Evolutionary conservation across 2,888 invertebrate genomes (phyloP).

Genomic region (Coremacera marginata): DNA sequence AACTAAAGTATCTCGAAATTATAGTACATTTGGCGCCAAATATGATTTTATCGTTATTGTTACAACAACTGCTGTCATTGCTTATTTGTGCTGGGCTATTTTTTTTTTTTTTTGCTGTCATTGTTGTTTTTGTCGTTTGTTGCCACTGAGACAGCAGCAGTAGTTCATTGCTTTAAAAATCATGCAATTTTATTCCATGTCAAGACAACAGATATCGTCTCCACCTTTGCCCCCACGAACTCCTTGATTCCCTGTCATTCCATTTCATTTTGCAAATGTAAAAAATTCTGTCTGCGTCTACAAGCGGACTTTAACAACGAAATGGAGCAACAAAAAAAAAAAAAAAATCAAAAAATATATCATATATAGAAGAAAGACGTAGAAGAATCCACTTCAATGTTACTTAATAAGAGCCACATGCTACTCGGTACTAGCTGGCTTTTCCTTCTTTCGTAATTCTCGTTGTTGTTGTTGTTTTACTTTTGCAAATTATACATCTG

Average conservation of each 20-base stretch:
- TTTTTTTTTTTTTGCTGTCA: neutral
- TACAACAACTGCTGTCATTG: conserved; percentile 14
- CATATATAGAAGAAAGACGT: neutral
- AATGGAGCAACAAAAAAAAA: neutral
- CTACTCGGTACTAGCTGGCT: neutral
- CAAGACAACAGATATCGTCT: neutral
- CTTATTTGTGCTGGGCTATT: neutral
- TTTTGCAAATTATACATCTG: conserved; percentile 37
- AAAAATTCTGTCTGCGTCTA: conserved; percentile 47
- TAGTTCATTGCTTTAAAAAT: conserved; percentile 21
- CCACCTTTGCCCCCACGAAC: neutral
- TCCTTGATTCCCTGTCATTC: conserved; percentile 50
- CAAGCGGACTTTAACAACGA: conserved; percentile 21
- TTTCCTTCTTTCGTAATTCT: neutral
- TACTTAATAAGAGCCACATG: conserved; percentile 51
- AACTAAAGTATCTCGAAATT: conserved; percentile 14
- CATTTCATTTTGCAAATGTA: conserved; percentile 64
- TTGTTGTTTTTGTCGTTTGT: neutral
- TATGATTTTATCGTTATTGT: conserved; percentile 60
- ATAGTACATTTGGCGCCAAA: conserved; percentile 62
- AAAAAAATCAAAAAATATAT: neutral
- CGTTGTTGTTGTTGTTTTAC: conserved; percentile 29
- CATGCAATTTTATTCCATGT: conserved; percentile 1
- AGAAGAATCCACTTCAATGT: neutral
- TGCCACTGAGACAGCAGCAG: neutral